These are phyloP conservation scores for Lutjanus campechanus DNA, from an alignment of 2,797 vertebrate genomes.

Conservation along the genomic window DNA sequence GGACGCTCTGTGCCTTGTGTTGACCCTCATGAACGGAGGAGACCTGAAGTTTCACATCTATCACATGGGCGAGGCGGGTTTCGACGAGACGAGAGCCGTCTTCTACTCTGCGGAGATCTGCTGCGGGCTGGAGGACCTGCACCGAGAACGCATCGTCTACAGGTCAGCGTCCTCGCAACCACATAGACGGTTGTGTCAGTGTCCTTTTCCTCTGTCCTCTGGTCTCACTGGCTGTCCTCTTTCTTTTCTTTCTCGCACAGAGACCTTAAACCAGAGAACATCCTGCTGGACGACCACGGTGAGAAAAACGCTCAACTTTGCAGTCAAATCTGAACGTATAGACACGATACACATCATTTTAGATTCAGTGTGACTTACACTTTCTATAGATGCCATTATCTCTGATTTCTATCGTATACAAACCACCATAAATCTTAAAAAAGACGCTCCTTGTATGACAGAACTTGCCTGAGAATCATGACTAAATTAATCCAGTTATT, in stretches of 20 bases:
- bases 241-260: slow-evolving; percentile 73
- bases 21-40: slow-evolving; percentile 98
- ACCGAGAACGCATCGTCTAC: slow-evolving; percentile 95
- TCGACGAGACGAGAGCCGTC: slow-evolving; percentile 91
- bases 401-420: too few relatives aligned
- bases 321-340: too few relatives aligned
- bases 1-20: slow-evolving; percentile 95
- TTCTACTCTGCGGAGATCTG: slow-evolving; percentile 97
- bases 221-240: neutral
- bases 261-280: slow-evolving; percentile 98
- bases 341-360: too few relatives aligned
- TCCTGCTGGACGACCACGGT: slow-evolving; percentile 96
- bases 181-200: neutral
- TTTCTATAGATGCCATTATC: too few relatives aligned
- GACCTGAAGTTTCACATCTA: slow-evolving; percentile 99
- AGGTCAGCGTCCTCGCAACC: slow-evolving; percentile 79
- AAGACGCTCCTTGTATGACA: too few relatives aligned
- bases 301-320: slow-evolving; percentile 45
- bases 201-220: neutral
- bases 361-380: too few relatives aligned
- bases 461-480: neutral
- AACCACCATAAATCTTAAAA: neutral
- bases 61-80: slow-evolving; percentile 97
- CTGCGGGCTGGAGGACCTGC: slow-evolving; percentile 95
- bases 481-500: too few relatives aligned